Evolutionary conservation across 2,797 vertebrate species (phyloP).

Genomic region (Hippocampus kuda): DNA sequence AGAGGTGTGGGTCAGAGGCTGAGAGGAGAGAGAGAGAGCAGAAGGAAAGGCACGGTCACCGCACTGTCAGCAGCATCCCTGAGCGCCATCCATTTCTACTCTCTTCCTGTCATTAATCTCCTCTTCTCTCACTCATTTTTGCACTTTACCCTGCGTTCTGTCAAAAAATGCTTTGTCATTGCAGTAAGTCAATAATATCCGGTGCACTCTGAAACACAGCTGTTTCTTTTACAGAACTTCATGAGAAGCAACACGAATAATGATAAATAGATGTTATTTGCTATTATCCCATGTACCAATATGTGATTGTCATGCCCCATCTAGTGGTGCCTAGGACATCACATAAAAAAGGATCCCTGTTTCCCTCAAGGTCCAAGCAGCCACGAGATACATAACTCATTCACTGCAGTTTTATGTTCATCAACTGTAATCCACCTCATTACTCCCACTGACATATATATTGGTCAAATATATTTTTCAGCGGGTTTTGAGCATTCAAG

Average conservation of each 20-base stretch:
- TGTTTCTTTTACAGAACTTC: neutral
- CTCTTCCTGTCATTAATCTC: slow-evolving; percentile 30
- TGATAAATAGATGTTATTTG: too few species aligned
- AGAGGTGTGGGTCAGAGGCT: slow-evolving; percentile 53
- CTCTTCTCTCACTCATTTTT: slow-evolving; percentile 26
- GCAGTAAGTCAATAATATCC: slow-evolving; percentile 48
- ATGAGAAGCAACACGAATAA: neutral
- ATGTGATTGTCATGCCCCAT: too few species aligned
- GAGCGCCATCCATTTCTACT: slow-evolving; percentile 52
- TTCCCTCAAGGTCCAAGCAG: too few species aligned
- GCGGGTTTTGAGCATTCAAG: too few species aligned
- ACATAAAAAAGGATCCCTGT: too few species aligned
- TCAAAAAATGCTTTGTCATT: slow-evolving; percentile 60
- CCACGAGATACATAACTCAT: too few species aligned
- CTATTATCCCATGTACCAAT: too few species aligned
- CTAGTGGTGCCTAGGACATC: too few species aligned
- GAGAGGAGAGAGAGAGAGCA: slow-evolving; percentile 26
- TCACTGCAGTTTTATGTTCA: too few species aligned
- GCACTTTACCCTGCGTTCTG: slow-evolving; percentile 21
- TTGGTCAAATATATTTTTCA: too few species aligned
- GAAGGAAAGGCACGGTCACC: slow-evolving; percentile 44
- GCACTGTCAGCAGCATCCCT: slow-evolving; percentile 61
- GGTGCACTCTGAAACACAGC: neutral
- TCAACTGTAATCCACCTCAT: too few species aligned
- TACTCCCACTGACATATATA: too few species aligned